phyloP scores from a whole-genome alignment of 1,140 invertebrate species.

The Aplysia californica region DNA sequence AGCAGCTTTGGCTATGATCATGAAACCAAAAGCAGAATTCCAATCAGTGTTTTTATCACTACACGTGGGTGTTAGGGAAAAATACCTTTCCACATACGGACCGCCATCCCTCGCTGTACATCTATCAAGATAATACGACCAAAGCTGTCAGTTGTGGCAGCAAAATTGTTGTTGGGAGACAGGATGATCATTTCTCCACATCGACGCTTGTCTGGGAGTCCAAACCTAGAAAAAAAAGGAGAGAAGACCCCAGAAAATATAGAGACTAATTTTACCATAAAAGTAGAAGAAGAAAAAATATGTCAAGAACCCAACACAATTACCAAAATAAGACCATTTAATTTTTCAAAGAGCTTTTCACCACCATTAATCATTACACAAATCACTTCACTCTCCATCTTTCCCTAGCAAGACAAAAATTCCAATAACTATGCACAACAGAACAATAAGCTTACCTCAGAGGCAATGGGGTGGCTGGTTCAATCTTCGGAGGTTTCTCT shows the following conservation, averaged over 20 bases:
- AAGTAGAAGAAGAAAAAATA: background rate
- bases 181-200: slow-evolving; percentile 78
- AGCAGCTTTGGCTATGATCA: no score
- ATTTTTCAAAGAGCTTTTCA: no score
- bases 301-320: no score
- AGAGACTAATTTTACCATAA: background rate
- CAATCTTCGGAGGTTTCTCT: slow-evolving; percentile 68
- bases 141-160: slow-evolving; percentile 85
- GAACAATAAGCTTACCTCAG: slow-evolving; percentile 49
- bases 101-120: slow-evolving; percentile 79
- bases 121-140: slow-evolving; percentile 89
- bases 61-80: no score
- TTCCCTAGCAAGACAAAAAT: no score
- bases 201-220: slow-evolving; percentile 85
- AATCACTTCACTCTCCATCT: no score
- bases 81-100: slow-evolving; percentile 92
- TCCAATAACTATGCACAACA: no score
- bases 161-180: slow-evolving; percentile 84
- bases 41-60: no score
- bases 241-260: no score
- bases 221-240: slow-evolving; percentile 72
- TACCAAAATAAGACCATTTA: no score
- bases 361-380: no score
- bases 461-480: slow-evolving; percentile 68
- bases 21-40: no score